Percentiles rank a stretch among this genome's conserved stretches.
Conservation (phyloP, 2,797 vertebrate species). For the Sphaeramia orbicularis region DNA sequence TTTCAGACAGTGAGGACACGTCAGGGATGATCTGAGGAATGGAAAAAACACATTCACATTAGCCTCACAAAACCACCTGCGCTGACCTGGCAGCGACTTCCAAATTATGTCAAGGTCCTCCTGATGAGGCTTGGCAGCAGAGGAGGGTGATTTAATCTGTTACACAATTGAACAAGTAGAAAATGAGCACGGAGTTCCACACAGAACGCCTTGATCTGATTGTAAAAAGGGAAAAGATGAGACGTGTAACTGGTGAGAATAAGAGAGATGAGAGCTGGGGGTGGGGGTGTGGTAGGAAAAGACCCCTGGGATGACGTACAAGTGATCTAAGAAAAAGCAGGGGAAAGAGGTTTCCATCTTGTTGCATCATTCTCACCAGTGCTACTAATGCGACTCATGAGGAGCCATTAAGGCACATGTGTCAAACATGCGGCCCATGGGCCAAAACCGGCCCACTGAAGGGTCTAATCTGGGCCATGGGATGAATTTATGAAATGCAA, state of each 20-base stretch:
- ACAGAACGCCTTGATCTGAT: conserved; percentile 48
- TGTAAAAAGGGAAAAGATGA: conserved; percentile 53
- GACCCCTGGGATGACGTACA: conserved; percentile 24
- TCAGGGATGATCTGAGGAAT: conserved; percentile 92
- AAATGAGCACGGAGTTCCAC: conserved; percentile 24
- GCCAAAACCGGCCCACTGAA: too few relatives aligned
- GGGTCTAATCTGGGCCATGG: too few relatives aligned
- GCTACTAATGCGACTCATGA: conserved; percentile 29
- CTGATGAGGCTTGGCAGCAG: conserved; percentile 36
- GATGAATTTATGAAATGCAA: too few relatives aligned
- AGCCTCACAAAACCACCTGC: conserved; percentile 2
- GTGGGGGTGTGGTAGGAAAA: conserved; percentile 23
- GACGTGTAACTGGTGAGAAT: conserved; percentile 60
- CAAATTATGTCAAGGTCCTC: conserved; percentile 28
- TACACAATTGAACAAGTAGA: conserved; percentile 36
- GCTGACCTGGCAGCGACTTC: conserved; percentile 18
- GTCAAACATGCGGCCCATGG: too few relatives aligned
- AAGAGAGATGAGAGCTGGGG: conserved; percentile 15
- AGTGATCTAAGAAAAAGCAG: conserved; percentile 36
- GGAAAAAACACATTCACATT: conserved; percentile 23
- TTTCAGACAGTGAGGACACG: conserved; percentile 95
- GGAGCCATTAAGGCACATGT: conserved; percentile 14
- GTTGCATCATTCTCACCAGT: conserved; percentile 77
- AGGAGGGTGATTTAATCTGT: conserved; percentile 36
- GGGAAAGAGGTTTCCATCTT: conserved; percentile 65